A percentile compares a stretch with the other conserved stretches of the same genome.
phyloP scores from a whole-genome alignment of 2,888 invertebrate species.

The Ptilodon capucinus region DNA sequence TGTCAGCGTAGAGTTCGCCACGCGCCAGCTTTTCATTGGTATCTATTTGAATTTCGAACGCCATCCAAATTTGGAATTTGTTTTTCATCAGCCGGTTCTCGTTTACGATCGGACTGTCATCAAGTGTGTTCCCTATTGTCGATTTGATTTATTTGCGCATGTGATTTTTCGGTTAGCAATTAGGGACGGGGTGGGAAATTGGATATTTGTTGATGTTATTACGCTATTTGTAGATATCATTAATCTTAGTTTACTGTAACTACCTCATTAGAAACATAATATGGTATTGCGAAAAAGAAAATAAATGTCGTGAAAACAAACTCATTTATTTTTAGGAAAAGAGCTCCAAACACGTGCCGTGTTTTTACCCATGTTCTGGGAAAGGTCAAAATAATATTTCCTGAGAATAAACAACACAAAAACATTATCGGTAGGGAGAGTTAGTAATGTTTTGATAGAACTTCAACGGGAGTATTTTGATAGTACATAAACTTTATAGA shows the following conservation, averaged over 20 bases:
- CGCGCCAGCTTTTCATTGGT: conserved; percentile 76
- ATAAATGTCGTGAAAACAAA: background rate
- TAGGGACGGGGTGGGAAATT: conserved; percentile 53
- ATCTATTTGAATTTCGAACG: conserved; percentile 77
- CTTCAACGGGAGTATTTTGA: too few species aligned
- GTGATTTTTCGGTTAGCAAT: conserved; percentile 62
- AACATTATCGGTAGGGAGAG: too few species aligned
- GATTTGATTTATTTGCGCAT: conserved; percentile 66
- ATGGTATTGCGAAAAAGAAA: background rate
- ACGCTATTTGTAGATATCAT: conserved; percentile 41
- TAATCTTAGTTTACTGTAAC: conserved; percentile 19
- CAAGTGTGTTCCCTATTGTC: conserved; percentile 63
- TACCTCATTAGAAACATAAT: background rate
- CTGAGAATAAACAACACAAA: too few species aligned
- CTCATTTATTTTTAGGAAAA: too few species aligned
- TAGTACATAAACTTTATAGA: too few species aligned
- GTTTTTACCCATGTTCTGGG: too few species aligned
- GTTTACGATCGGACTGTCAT: conserved; percentile 71
- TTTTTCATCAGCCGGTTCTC: conserved; percentile 74
- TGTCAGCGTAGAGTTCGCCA: conserved; percentile 52
- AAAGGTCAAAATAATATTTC: too few species aligned
- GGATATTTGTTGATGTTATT: conserved; percentile 52
- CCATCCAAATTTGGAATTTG: conserved; percentile 72
- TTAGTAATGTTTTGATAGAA: too few species aligned
- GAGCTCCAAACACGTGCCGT: too few species aligned